Base-by-base conservation (phyloP, 2,113 vertebrate genomes). In the Leptobrachium ailaonicum region DNA sequence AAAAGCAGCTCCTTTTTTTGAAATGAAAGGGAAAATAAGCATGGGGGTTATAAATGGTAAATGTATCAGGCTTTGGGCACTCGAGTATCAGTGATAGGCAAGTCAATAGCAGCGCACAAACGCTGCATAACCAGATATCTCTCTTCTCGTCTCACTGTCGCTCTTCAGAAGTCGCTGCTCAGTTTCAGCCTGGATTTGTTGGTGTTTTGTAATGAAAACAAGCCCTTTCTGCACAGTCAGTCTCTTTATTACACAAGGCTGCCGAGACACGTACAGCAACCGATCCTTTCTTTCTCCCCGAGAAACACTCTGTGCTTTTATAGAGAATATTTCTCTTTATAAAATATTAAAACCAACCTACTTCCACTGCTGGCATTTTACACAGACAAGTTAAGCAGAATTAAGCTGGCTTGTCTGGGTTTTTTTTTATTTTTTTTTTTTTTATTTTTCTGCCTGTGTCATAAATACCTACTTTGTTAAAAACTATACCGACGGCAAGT, bases 291-390 rank as follows among this genome's bases (percentile, higher is more conserved):
- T 14, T 20, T 71, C 40, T 78, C 63, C 44, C 43, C 40, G 44
- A 72, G 77, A 72, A 47, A 71, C 67, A 62, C 41, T 42, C 76
- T 71, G 56, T 64, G 68, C 76, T 78, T 78, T 32, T 64, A 62
- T 71, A 58, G 41, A 63, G 68, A 54, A 71, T 71, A 63, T 63
- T 78, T 64, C 41, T n/a, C 56, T 69, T 78, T 72, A 79, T 79
- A 72, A 79, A 79, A 79, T 79, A 79, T 79, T 79, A 71, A 79
- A 63, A 53, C 20, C 41, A 79, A 72, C 40, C 68, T 71, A 47
- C 77, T 72, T 78, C 69, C 44, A 41, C 58, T 66, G 77, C 77
- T 62, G 77, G 60, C 77, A 56, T 62, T 60, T 71, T 70, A 68
- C 50, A 77, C 44, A 68, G 66, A 44, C 47, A 58, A 68, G 75